A percentile compares a stretch with the other conserved stretches of the same genome.
phyloP scores from a whole-genome alignment of 2,888 invertebrate genomes.

The Hyalella azteca region DNA sequence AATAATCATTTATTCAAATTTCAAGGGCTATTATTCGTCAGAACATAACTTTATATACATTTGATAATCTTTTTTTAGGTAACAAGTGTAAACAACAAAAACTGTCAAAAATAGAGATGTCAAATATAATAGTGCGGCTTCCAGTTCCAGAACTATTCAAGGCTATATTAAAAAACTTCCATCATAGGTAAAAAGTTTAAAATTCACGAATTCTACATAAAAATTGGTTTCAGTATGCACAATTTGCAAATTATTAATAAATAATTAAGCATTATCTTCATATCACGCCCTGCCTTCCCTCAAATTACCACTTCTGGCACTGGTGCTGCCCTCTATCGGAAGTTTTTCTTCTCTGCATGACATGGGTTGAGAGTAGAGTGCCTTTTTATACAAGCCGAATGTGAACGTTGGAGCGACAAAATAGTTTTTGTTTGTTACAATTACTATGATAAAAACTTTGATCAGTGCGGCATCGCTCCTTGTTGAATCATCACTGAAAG shows the following conservation, averaged over 20 bases:
- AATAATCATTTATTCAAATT: too few species aligned
- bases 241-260: background rate
- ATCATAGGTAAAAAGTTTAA: background rate
- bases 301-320: conserved; percentile 4
- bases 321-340: conserved; percentile 20
- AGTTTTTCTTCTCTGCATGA: background rate
- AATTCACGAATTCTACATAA: background rate
- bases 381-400: too few species aligned
- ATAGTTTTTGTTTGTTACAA: too few species aligned
- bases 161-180: background rate
- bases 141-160: background rate
- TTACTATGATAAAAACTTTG: too few species aligned
- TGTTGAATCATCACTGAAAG: too few species aligned
- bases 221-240: background rate
- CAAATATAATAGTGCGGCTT: background rate
- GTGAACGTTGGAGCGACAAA: too few species aligned
- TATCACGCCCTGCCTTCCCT: background rate
- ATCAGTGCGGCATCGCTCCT: too few species aligned
- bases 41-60: too few species aligned
- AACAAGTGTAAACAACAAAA: background rate
- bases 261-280: background rate
- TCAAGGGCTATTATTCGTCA: too few species aligned
- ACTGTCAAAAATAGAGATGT: background rate
- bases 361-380: too few species aligned
- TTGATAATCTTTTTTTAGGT: too few species aligned